Evolutionary conservation across 2,888 invertebrate species (phyloP).

Genomic region (Plagiodera versicolora): DNA sequence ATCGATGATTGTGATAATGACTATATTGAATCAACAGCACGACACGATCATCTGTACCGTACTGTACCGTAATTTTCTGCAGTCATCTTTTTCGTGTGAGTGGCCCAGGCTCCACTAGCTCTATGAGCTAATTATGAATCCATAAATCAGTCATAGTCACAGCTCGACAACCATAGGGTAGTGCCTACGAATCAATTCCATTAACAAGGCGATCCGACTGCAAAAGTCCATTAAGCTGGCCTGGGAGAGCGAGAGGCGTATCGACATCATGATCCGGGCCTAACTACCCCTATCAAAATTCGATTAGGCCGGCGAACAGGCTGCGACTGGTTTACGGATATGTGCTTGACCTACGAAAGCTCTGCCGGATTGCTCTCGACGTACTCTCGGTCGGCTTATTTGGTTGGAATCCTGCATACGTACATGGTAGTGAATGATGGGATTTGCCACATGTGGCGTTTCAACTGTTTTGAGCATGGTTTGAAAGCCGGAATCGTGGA

Average conservation of each 20-base stretch:
- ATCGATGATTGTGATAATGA: too few species aligned
- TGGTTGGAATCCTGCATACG: background rate
- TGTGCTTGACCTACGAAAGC: slow-evolving; percentile 8
- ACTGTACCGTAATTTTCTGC: too few species aligned
- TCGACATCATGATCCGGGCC: background rate
- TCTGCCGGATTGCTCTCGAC: background rate
- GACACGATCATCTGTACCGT: too few species aligned
- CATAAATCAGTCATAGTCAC: background rate
- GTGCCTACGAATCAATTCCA: background rate
- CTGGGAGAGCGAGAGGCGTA: background rate
- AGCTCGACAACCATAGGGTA: background rate
- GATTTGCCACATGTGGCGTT: too few species aligned
- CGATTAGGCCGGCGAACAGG: background rate
- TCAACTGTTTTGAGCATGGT: too few species aligned
- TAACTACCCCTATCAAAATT: slow-evolving; percentile 9
- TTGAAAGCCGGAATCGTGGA: too few species aligned
- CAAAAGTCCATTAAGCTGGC: background rate
- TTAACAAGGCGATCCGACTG: slow-evolving; percentile 2
- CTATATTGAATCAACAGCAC: too few species aligned
- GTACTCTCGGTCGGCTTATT: background rate
- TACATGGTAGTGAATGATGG: too few species aligned
- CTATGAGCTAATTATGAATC: background rate
- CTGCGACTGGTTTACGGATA: background rate
- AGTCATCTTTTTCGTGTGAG: too few species aligned
- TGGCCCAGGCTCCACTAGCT: too few species aligned